Evolutionary conservation across 2,113 vertebrate species (phyloP).

Genomic region (Vanacampus margaritifer): DNA sequence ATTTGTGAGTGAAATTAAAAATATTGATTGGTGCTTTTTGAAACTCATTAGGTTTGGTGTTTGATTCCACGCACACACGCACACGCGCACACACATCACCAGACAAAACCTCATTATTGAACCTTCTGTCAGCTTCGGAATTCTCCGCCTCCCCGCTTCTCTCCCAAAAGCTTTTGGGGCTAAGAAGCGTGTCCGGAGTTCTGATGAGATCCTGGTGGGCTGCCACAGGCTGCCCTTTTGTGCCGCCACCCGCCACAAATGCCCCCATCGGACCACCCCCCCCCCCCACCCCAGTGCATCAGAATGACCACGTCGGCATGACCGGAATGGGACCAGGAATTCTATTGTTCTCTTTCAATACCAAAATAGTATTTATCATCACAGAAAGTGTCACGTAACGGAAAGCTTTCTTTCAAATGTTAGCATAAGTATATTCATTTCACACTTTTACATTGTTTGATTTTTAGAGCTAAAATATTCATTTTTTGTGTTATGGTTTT

Average conservation of each 20-base stretch:
- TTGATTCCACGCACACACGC: too few relatives aligned
- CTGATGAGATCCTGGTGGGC: background rate
- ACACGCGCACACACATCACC: too few relatives aligned
- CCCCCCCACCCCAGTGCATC: background rate
- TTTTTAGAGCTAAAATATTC: too few relatives aligned
- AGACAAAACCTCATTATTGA: constrained; percentile 4
- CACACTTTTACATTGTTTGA: too few relatives aligned
- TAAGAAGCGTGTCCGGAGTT: constrained; percentile 1
- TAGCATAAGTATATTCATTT: too few relatives aligned
- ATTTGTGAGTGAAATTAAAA: background rate
- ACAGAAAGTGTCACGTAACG: too few relatives aligned
- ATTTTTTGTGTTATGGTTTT: too few relatives aligned
- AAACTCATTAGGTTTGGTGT: background rate
- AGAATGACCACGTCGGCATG: background rate
- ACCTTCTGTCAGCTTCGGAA: background rate
- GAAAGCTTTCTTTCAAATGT: too few relatives aligned
- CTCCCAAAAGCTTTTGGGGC: background rate
- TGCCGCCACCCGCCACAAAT: background rate
- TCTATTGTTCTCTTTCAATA: background rate
- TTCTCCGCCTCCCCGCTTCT: background rate
- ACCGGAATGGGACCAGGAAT: background rate
- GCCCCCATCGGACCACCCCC: background rate
- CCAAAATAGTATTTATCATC: background rate
- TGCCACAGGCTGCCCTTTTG: background rate
- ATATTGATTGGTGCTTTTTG: background rate